Percentiles rank a stretch among this genome's conserved stretches.
phyloP scores from a whole-genome alignment of 2,113 vertebrate genomes.

The Heterocephalus glaber region DNA sequence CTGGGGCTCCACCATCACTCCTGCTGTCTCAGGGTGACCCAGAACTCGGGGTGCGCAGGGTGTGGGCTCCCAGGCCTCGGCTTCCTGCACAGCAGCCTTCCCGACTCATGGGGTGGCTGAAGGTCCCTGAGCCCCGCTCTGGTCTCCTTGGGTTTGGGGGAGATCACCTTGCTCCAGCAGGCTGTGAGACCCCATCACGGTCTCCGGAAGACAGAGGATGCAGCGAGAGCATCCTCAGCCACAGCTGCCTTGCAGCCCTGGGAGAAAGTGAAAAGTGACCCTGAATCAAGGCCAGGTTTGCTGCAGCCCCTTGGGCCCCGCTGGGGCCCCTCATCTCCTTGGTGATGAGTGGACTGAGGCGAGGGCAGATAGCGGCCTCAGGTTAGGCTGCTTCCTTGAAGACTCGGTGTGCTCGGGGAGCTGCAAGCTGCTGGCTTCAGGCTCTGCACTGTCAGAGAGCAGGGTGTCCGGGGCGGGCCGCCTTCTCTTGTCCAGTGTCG shows the following conservation, averaged over 20 bases:
- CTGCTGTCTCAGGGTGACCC: rapidly evolving
- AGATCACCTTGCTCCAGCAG: rapidly evolving
- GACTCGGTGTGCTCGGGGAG: not conserved
- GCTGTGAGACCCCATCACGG: not conserved
- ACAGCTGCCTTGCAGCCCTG: not conserved
- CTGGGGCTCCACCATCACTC: too few relatives aligned
- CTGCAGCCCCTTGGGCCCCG: not conserved
- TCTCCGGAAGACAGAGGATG: not conserved
- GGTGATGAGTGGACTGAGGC: rapidly evolving
- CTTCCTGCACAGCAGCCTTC: not conserved
- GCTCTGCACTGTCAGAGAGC: too few relatives aligned
- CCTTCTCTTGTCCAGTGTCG: not conserved
- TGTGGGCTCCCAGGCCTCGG: not conserved
- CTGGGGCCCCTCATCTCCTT: rapidly evolving
- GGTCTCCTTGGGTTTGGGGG: not conserved
- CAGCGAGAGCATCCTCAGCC: not conserved
- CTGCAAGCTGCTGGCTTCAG: too few relatives aligned
- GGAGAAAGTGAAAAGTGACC: not conserved
- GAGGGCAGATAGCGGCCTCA: not conserved
- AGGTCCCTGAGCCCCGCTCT: not conserved
- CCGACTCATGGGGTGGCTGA: rapidly evolving
- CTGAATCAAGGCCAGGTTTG: not conserved
- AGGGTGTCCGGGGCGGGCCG: not conserved
- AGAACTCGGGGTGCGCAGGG: not conserved
- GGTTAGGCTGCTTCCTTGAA: not conserved